Base-by-base conservation (phyloP, 2,888 invertebrate genomes). In the Neoitamus cyanurus region DNA sequence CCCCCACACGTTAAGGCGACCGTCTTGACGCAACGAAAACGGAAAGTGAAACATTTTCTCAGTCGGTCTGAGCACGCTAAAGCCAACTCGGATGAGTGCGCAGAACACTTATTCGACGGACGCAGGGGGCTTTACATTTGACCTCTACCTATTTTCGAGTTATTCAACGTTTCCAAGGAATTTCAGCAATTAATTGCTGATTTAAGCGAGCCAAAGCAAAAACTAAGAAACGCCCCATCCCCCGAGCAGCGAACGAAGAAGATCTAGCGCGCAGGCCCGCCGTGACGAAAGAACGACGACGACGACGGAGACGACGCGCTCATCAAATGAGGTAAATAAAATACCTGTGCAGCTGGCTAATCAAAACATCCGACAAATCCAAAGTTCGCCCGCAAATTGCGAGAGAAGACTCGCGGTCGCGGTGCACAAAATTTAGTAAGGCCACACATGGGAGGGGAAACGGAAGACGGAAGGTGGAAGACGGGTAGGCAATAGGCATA, bases 111-210 rank as follows among this genome's bases (percentile, higher is more conserved):
- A 20, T 58, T 25, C 58, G 58, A 42, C 58, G 20, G 58, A 58
- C 58, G 58, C 20, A 58, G 58, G 20, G 42, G 58, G 2, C 25
- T 58, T 78, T 15, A n/a, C 46, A 31, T 78, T 46, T 58, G 78
- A 78, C 78, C 48, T 78, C 78, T 78, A 78, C 78, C 78, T 78
- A 78, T 78, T 78, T 78, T 78, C 31, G 48, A 30, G 28, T 28
- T 46, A 78, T 78, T 78, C 31, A 46, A 48, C 48, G 58, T 31
- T 78, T 77, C 13, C 78, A 78, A 78, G 78, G 48, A 78, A 78
- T 77, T 46, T 77, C 46, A 77, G 46, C 30, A 78, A 48, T 78
- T 78, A 78, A 78, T 48, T 37, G 48, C 31, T 30, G 25, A 46
- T 78, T 58, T 25, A 70, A 58, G 25, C 9, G 70, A 30, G 31